phyloP scores from a whole-genome alignment of 1,140 invertebrate species.

The Anoplophora glabripennis region DNA sequence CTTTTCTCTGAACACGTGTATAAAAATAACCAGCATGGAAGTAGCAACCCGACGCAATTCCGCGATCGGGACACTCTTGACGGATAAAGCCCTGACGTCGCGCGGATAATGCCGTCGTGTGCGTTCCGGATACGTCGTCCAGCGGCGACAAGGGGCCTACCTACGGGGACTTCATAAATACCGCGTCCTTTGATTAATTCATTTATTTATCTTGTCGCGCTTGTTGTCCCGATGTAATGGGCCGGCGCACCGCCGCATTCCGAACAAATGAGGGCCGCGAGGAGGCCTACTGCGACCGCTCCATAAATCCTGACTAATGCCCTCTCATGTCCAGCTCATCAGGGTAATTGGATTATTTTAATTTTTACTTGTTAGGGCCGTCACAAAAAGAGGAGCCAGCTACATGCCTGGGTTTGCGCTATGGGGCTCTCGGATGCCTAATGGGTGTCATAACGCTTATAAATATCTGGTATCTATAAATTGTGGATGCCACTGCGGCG shows the following conservation, averaged over 20 bases:
- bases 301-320: conserved; percentile 24
- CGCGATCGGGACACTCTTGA: too few relatives aligned
- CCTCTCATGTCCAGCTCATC: conserved; percentile 23
- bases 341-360: conserved; percentile 27
- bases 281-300: conserved; percentile 19
- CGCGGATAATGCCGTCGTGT: conserved; percentile 11
- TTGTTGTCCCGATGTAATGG: conserved; percentile 26
- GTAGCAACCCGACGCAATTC: too few relatives aligned
- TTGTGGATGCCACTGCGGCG: too few relatives aligned
- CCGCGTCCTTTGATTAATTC: conserved; percentile 23
- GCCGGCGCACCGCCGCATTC: conserved; percentile 13
- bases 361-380: conserved; percentile 16
- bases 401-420: background rate
- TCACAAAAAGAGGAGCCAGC: conserved; percentile 2
- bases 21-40: too few relatives aligned
- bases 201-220: conserved; percentile 29
- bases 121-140: conserved; percentile 12
- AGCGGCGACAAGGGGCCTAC: conserved; percentile 8
- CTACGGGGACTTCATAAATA: conserved; percentile 20
- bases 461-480: too few relatives aligned
- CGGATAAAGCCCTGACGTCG: too few relatives aligned
- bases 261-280: conserved; percentile 22
- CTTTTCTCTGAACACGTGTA: too few relatives aligned
- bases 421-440: too few relatives aligned
- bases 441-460: too few relatives aligned